Conservation (phyloP, 2,113 vertebrate species). For the Sakesphorus luctuosus region DNA sequence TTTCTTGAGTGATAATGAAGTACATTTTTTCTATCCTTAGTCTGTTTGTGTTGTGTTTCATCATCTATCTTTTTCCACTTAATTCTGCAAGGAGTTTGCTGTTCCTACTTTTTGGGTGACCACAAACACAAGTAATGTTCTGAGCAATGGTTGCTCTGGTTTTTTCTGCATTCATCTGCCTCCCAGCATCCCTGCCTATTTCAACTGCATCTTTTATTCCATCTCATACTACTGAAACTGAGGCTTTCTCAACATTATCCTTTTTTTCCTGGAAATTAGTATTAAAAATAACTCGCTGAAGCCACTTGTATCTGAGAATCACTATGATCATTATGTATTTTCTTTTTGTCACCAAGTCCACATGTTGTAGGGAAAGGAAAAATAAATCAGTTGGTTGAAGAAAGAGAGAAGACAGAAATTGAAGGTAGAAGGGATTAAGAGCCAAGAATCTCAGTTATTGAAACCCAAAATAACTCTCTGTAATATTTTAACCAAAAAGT, state of each 20-base stretch:
- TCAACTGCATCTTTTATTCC: neutral
- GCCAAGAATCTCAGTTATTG: neutral
- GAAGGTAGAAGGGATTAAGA: neutral
- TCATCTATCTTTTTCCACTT: neutral
- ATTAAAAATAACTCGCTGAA: neutral
- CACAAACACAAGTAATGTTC: neutral
- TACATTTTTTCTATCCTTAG: neutral
- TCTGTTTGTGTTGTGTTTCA: neutral
- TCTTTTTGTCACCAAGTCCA: neutral
- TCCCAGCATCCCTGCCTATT: neutral
- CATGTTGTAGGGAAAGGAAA: neutral
- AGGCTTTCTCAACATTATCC: neutral
- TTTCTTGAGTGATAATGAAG: neutral
- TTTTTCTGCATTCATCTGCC: neutral
- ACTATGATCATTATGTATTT: neutral
- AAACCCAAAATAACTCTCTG: neutral
- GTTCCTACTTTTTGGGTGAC: neutral
- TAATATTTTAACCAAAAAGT: conserved; percentile 54
- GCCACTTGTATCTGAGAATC: neutral
- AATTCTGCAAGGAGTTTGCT: neutral
- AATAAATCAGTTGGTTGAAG: neutral
- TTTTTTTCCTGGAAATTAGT: conserved; percentile 21
- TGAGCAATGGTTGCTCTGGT: neutral
- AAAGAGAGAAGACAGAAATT: neutral
- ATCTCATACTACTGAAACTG: neutral